Evolutionary conservation across 2,888 invertebrate genomes (phyloP), one percentile per base, ranked within the genome.

Genomic region (Trichacis sp.): DNA sequence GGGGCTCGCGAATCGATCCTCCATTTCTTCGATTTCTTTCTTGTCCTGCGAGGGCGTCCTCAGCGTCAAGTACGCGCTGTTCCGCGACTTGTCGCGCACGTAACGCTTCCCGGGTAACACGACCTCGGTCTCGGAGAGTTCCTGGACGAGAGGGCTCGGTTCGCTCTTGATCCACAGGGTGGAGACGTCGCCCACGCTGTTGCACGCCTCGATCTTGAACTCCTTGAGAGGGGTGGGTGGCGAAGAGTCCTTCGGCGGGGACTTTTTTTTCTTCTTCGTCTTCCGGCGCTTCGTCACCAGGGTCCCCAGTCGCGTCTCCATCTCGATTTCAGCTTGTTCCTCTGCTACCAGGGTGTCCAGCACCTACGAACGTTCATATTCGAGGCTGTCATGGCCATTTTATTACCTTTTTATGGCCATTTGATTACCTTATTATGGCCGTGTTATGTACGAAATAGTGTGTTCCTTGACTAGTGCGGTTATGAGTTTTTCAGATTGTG

Each of bases 321-420:
- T 77, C 58, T 82, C 80, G 12, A 84, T 75, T 49, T 83, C 80
- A 0, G 83, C 82, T 49, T 83, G 82, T 19, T 85, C 85, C 20
- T 84, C 77, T 0, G 84, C 84, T 0, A 85, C 80, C 4, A 85
- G 62, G 40, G 55, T 77, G 51, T 85, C 84, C 46, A 85, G 55
- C 0, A 80, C 83, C 29, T 81, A 79, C 0, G 82, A 81, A 50
- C 84, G 82, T n/a, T n/a, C n/a, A n/a, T n/a, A n/a, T n/a, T n/a
- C n/a, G n/a, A n/a, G n/a, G n/a, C n/a, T 1, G 83, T 73, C 24
- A 3, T 24, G 4, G 4, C 24, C 24, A 24, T 24, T 3, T 24
- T 3, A 24, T n/a, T n/a, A n/a, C n/a, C n/a, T n/a, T n/a, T n/a
- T n/a, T n/a, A n/a, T n/a, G n/a, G n/a, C n/a, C n/a, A n/a, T n/a